These are phyloP conservation scores for Drosophila monieri DNA, from an alignment of 2,888 invertebrate species.

Conservation along the genomic window DNA sequence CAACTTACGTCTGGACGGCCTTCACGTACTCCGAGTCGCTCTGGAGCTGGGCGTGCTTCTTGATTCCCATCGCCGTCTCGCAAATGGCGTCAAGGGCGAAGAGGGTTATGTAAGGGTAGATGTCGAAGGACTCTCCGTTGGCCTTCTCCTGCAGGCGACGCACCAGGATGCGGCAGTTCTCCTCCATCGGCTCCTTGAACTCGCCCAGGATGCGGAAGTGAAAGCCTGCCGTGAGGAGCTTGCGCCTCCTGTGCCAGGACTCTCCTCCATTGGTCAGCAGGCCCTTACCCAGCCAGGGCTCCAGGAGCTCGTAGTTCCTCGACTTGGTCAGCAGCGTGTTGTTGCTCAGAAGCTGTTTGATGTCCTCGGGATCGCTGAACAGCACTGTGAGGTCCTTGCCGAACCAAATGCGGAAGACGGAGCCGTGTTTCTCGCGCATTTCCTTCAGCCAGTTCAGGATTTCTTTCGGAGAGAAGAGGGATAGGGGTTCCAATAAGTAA, in stretches of 20 bases:
- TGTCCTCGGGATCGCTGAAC: conserved; percentile 80
- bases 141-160: conserved; percentile 82
- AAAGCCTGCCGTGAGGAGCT: conserved; percentile 91
- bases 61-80: conserved; percentile 93
- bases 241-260: conserved; percentile 89
- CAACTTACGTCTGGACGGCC: conserved; percentile 88
- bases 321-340: conserved; percentile 79
- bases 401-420: conserved; percentile 82
- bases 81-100: conserved; percentile 82
- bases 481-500: background rate
- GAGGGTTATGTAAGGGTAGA: conserved; percentile 86
- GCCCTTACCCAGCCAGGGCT: conserved; percentile 82
- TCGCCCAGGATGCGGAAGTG: conserved; percentile 91
- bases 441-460: conserved; percentile 78
- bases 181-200: conserved; percentile 89
- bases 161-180: conserved; percentile 86
- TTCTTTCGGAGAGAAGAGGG: conserved; percentile 51
- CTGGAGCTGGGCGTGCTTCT: conserved; percentile 89
- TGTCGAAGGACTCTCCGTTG: conserved; percentile 85
- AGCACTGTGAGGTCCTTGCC: conserved; percentile 81
- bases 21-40: conserved; percentile 89
- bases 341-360: conserved; percentile 74
- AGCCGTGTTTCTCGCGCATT: conserved; percentile 72
- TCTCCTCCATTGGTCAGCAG: conserved; percentile 81
- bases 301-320: conserved; percentile 67